These are phyloP conservation scores for Aspiorhynchus laticeps DNA, from an alignment of 2,113 vertebrate genomes.

Conservation along the genomic window DNA sequence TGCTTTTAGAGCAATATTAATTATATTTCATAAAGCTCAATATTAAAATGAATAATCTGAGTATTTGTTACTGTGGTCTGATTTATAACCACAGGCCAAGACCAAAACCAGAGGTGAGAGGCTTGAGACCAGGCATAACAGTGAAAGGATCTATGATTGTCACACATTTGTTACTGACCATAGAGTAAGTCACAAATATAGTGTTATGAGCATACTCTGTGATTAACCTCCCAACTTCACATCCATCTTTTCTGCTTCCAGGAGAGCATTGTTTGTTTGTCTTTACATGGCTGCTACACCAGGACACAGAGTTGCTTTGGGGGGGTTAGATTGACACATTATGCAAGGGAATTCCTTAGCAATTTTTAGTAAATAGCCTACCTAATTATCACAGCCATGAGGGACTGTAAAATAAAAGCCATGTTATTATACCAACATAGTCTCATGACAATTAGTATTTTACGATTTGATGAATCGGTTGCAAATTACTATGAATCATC, in stretches of 20 bases:
- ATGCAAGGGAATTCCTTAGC: background rate
- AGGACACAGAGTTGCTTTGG: too few relatives aligned
- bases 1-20: too few relatives aligned
- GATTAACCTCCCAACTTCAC: background rate
- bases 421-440: background rate
- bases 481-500: background rate
- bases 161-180: background rate
- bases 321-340: background rate
- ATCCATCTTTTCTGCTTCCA: background rate
- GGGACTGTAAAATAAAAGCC: background rate
- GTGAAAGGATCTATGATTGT: background rate
- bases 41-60: background rate
- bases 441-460: background rate
- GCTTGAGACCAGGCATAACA: background rate
- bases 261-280: background rate
- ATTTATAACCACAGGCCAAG: background rate
- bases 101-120: background rate
- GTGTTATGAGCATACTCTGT: background rate
- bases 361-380: background rate
- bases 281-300: background rate
- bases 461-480: background rate
- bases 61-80: background rate
- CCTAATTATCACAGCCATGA: background rate
- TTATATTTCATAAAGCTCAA: background rate
- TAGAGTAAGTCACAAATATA: background rate